These are phyloP conservation scores for Chaetops frenatus DNA, from an alignment of 2,113 vertebrate genomes.

Conservation along the genomic window DNA sequence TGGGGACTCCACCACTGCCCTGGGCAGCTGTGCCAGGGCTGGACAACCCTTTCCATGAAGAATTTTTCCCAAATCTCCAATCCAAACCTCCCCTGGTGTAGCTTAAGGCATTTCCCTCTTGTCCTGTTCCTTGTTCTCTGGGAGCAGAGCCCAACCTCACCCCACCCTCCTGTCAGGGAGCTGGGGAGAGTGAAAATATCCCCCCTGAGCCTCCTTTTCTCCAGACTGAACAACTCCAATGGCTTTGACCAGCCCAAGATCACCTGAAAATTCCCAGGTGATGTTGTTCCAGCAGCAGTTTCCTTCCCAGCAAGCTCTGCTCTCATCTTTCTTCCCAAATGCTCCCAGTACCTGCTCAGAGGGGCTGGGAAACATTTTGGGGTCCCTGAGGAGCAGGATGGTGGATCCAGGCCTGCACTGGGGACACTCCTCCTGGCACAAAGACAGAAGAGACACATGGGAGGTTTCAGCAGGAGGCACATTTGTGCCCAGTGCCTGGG, in stretches of 20 bases:
- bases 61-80: not conserved
- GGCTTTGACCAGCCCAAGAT: not conserved
- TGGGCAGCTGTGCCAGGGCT: not conserved
- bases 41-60: not conserved
- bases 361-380: not conserved
- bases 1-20: not conserved
- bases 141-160: not conserved
- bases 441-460: fast-evolving
- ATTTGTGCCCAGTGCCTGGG: not conserved
- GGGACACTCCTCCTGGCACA: not conserved
- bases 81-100: not conserved
- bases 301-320: not conserved
- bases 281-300: not conserved
- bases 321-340: not conserved
- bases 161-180: not conserved
- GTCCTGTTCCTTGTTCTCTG: not conserved
- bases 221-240: not conserved
- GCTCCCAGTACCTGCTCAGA: not conserved
- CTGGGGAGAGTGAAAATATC: not conserved
- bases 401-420: fast-evolving
- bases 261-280: not conserved
- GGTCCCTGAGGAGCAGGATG: not conserved
- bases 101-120: fast-evolving
- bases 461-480: not conserved
- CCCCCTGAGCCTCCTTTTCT: not conserved